A percentile compares a stretch with the other conserved stretches of the same genome.
Conservation (phyloP, 2,113 vertebrate species). For the Nesogale talazaci region DNA sequence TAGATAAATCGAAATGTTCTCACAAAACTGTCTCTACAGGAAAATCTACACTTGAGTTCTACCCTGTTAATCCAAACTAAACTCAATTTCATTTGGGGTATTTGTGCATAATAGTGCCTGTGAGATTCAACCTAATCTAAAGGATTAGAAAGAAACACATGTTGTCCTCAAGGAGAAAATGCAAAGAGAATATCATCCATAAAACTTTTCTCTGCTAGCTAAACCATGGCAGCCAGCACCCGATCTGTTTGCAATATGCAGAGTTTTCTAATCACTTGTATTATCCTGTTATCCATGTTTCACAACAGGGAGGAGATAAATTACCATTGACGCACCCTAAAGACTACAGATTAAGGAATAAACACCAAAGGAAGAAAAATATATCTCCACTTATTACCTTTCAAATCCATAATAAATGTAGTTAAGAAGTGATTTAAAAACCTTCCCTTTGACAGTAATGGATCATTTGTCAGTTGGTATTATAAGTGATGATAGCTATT, state of each 20-base stretch:
- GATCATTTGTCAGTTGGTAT: slow-evolving; percentile 80
- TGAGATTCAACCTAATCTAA: slow-evolving; percentile 68
- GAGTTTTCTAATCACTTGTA: slow-evolving; percentile 83
- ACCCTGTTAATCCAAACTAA: slow-evolving; percentile 1
- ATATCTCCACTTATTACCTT: slow-evolving; percentile 77
- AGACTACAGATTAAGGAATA: slow-evolving; percentile 77
- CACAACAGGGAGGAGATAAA: slow-evolving; percentile 81
- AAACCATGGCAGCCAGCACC: slow-evolving; percentile 74
- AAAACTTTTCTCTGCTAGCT: slow-evolving; percentile 51
- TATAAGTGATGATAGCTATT: slow-evolving; percentile 74
- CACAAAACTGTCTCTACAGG: not conserved
- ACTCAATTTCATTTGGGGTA: not conserved
- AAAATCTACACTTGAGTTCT: slow-evolving; percentile 29
- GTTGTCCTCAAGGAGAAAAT: slow-evolving; percentile 52
- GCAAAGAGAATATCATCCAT: slow-evolving; percentile 59
- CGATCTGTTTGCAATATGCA: slow-evolving; percentile 69
- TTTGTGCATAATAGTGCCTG: slow-evolving; percentile 17
- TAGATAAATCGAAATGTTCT: not conserved
- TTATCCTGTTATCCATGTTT: slow-evolving; percentile 81
- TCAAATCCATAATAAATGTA: slow-evolving; percentile 77
- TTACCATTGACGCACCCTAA: slow-evolving; percentile 78
- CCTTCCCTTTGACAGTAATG: slow-evolving; percentile 77
- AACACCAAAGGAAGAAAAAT: slow-evolving; percentile 71
- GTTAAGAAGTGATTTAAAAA: slow-evolving; percentile 82
- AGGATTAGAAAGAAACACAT: slow-evolving; percentile 49